Evolutionary conservation across 1,140 invertebrate species (phyloP), one percentile per base, ranked within the genome.

Genomic region (Caenorhabditis brenneri): DNA sequence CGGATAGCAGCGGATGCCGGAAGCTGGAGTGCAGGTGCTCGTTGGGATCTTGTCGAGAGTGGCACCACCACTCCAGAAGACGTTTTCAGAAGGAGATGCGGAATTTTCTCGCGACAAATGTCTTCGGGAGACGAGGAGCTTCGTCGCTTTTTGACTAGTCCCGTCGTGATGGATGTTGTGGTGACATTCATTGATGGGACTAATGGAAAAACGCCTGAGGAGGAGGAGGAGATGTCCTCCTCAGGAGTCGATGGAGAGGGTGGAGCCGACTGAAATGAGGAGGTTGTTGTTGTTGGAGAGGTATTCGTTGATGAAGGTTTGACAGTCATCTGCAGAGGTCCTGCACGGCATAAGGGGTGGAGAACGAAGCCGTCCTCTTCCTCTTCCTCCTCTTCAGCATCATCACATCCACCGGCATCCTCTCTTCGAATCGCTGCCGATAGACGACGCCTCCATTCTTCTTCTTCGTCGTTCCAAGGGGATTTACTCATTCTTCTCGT

Each of bases 121-220:
- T 83, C 82, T 39, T 83, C 82, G 39, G 82, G 82, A 24, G 65
- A 79, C 42, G 53, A 65, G 12, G 82, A 83, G 69, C 69, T 79
- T 31, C 82, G 27, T 1, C 82, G 65, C 39, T 83, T 83, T 49
- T 83, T 83, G 6, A 83, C 82, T 39, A 81, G 22, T 31, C 58
- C 58, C 2, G 69, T 79, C 29, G 58, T 65, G 55, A 42, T 55
- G n/a, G 82, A 74, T 1, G 65, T 36, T 42, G 58, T 65, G 15
- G n/a, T 49, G 29, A 27, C 27, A 22, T 22, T 36, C 9, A 27
- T 7, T 1, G 58, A 3, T 15, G 16, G 6, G 53, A 27, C 31
- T 46, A 83, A 39, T 39, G 82, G 82, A 83, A 83, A 83, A 39
- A 48, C 81, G 33, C 81, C 82, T 53, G 81, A 39, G 69, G 55